Evolutionary conservation across 2,888 invertebrate genomes (phyloP).

Genomic region (Ectropis crepuscularia): DNA sequence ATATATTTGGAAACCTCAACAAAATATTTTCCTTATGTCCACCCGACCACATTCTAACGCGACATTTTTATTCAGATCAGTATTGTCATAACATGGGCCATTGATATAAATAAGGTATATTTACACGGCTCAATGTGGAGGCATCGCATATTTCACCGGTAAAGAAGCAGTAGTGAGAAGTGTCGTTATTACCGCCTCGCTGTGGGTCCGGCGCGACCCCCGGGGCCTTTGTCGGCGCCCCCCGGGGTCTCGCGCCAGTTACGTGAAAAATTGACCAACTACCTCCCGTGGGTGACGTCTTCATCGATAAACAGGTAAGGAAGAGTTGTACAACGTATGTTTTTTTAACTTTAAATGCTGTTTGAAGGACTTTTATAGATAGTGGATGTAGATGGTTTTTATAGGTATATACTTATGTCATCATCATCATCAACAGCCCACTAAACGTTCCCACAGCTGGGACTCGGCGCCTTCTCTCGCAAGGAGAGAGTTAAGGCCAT

Average conservation of each 20-base stretch:
- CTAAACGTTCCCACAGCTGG: no score
- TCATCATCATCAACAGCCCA: no score
- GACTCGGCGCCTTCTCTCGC: no score
- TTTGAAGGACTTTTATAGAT: no score
- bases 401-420: no score
- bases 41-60: not conserved
- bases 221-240: conserved; percentile 79
- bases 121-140: conserved; percentile 21
- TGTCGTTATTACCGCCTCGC: conserved; percentile 67
- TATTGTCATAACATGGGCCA: conserved; percentile 18
- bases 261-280: conserved; percentile 72
- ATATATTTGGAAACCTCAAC: no score
- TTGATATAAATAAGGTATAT: conserved; percentile 26
- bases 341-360: no score
- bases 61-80: conserved; percentile 2
- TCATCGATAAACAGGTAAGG: conserved; percentile 25
- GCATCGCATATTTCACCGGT: conserved; percentile 36
- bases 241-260: conserved; percentile 60
- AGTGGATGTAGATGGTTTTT: no score
- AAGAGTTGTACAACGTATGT: conserved; percentile 1
- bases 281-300: conserved; percentile 40
- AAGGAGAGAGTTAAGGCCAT: no score
- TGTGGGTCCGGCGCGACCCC: conserved; percentile 67
- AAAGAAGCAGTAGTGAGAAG: conserved; percentile 58
- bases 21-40: no score